Base-by-base conservation (phyloP, 2,888 invertebrate species). In the Linnaemya vulpina region DNA sequence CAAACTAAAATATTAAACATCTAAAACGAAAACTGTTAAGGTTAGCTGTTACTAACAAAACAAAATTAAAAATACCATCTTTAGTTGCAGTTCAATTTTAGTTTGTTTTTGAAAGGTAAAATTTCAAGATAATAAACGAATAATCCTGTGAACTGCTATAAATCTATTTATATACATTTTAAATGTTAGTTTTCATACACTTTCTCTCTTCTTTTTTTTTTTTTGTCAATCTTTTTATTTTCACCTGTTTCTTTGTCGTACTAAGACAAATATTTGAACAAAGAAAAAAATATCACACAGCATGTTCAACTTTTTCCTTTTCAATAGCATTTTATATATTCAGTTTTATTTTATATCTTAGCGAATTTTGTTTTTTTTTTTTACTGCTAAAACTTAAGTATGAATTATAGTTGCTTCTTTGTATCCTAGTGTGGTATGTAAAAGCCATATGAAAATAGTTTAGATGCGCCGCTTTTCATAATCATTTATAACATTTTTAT, bases 1-100 rank as follows among this genome's bases (percentile, higher is more conserved):
- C 17, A 63, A 65, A 20, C 30, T 35, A 53, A 20, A 22, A 60
- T 5, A 38, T 46, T 49, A 63, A 51, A 22, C 5, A 83, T 35
- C 53, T 40, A 38, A 65, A 77, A 63, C n/a, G 30, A 10, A 65
- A 63, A 40, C 8, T 30, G 1, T 38, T 35, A 63, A 73, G 63
- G 38, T 51, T 58, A 58, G 49, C 63, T 40, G 25, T 43, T 53
- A 62, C 30, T 25, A 38, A 65, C 22, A 65, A 25, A 22, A 53
- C 25, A 49, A 25, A 65, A 60, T 22, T 3, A n/a, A 51, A 74
- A 73, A 65, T 25, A 74, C 43, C 38, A 70, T 58, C 35, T 79
- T 75, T 82, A 82, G 82, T 82, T 85, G 85, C 85, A 82, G 85
- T 82, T 85, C 58, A 75, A 85, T 70, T 82, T 78, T 75, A 79